These are phyloP conservation scores for Agapornis roseicollis DNA, from an alignment of 2,113 vertebrate species.

Conservation along the genomic window DNA sequence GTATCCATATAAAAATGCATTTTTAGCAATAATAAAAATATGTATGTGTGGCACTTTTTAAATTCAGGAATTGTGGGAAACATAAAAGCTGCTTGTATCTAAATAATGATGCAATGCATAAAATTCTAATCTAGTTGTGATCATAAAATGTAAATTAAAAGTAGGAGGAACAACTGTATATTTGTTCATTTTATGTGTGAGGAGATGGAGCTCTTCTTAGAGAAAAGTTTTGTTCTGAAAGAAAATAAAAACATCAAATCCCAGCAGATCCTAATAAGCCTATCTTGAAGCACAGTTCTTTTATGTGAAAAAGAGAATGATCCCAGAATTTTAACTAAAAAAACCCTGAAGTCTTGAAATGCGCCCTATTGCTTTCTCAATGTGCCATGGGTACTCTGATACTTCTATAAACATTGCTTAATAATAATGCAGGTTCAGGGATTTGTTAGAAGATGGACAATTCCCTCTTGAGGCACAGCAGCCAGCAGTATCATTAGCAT, in stretches of 20 bases:
- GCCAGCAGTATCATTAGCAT: not conserved
- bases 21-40: not conserved
- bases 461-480: not conserved
- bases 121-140: conserved; percentile 20
- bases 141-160: conserved; percentile 55
- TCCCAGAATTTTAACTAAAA: conserved; percentile 7
- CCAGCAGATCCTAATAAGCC: conserved; percentile 35
- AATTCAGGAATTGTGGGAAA: not conserved
- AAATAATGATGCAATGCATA: not conserved
- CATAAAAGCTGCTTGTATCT: not conserved
- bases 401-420: not conserved
- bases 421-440: not conserved
- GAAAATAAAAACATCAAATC: conserved; percentile 26
- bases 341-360: not conserved
- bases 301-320: not conserved
- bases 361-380: not conserved
- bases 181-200: conserved; percentile 24
- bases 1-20: not conserved
- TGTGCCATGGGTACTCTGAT: not conserved
- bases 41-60: not conserved
- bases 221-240: not conserved
- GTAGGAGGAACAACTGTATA: not conserved
- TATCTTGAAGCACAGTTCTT: conserved; percentile 20
- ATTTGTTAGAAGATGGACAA: not conserved
- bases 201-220: not conserved